Evolutionary conservation across 2,888 invertebrate species (phyloP).

Genomic region (Caenorhabditis sp.): DNA sequence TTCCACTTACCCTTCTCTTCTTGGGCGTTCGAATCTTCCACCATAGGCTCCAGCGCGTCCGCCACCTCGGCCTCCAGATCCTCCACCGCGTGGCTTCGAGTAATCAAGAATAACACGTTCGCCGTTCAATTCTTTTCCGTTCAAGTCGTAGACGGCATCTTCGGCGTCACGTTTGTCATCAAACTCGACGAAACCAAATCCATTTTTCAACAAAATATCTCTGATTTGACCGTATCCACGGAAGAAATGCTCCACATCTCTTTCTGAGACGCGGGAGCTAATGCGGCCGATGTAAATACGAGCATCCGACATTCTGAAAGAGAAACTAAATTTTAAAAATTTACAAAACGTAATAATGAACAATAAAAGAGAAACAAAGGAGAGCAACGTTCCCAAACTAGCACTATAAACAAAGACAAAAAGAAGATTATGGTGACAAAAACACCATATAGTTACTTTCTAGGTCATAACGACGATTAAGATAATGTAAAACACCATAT

Average conservation of each 20-base stretch:
- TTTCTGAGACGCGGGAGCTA: constrained; percentile 83
- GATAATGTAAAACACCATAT: not conserved
- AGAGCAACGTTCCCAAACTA: too few relatives aligned
- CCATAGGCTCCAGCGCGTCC: constrained; percentile 17
- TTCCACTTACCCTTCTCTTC: constrained; percentile 30
- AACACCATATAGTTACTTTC: too few relatives aligned
- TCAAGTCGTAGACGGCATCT: constrained; percentile 75
- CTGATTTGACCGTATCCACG: constrained; percentile 90
- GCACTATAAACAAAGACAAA: too few relatives aligned
- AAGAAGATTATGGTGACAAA: too few relatives aligned
- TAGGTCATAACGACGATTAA: too few relatives aligned
- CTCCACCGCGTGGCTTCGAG: constrained; percentile 54
- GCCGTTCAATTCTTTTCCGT: constrained; percentile 74
- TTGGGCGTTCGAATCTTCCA: constrained; percentile 10
- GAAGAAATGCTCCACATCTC: constrained; percentile 94
- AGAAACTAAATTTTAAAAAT: too few relatives aligned
- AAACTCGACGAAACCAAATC: constrained; percentile 89
- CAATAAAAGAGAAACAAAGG: too few relatives aligned
- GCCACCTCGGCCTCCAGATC: constrained; percentile 22
- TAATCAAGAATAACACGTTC: constrained; percentile 71
- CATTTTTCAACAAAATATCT: constrained; percentile 94
- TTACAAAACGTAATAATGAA: too few relatives aligned
- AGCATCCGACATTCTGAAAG: constrained; percentile 6
- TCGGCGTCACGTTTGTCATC: constrained; percentile 74
- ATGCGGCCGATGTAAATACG: constrained; percentile 82